Evolutionary conservation across 2,888 invertebrate species (phyloP).

Genomic region (Branchellion lobata): DNA sequence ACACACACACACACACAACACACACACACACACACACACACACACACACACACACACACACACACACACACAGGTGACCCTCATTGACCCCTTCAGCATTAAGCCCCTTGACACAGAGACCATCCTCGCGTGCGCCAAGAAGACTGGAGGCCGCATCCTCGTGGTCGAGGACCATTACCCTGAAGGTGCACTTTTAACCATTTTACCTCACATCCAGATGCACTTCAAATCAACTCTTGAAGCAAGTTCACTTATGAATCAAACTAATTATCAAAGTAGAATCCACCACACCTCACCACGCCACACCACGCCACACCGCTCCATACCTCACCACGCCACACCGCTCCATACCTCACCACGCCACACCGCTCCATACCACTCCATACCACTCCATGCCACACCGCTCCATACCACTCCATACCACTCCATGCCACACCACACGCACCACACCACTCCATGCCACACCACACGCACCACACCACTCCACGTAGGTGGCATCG

Average conservation of each 20-base stretch:
- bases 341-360: neutral
- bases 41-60: too few relatives aligned
- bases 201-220: too few relatives aligned
- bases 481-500: conserved; percentile 75
- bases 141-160: conserved; percentile 77
- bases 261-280: neutral
- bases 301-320: neutral
- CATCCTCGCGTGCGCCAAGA: conserved; percentile 75
- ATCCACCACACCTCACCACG: neutral
- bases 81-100: conserved; percentile 91
- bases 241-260: too few relatives aligned
- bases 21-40: too few relatives aligned
- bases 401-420: neutral
- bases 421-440: neutral
- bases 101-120: conserved; percentile 86
- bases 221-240: too few relatives aligned
- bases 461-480: neutral
- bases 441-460: neutral
- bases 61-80: conserved; percentile 55
- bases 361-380: neutral
- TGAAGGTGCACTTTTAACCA: conserved; percentile 68
- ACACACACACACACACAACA: too few relatives aligned
- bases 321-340: neutral
- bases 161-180: conserved; percentile 97
- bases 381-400: neutral